Evolutionary conservation across 2,888 invertebrate species (phyloP).

Genomic region (Amphipoea oculea): DNA sequence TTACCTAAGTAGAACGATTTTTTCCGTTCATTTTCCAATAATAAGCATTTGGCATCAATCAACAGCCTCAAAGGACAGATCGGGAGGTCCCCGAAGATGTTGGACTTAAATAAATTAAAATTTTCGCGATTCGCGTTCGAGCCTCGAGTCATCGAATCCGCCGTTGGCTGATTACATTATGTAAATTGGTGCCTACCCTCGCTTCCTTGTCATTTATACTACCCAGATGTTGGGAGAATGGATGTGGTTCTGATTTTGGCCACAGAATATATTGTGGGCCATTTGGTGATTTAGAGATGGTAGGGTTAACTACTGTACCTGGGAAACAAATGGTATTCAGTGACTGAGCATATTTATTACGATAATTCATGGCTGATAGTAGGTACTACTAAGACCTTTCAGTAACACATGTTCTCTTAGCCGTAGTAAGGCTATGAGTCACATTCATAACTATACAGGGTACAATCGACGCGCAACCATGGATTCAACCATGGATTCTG

Average conservation of each 20-base stretch:
- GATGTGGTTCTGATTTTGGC: conserved; percentile 51
- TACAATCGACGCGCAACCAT: too few relatives aligned
- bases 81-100: conserved; percentile 66
- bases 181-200: conserved; percentile 80
- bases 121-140: conserved; percentile 76
- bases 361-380: neutral
- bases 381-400: neutral
- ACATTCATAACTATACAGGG: neutral
- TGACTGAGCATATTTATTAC: neutral
- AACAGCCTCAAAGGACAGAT: conserved; percentile 64
- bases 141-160: conserved; percentile 83
- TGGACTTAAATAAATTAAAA: conserved; percentile 84
- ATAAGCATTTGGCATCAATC: conserved; percentile 67
- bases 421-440: neutral
- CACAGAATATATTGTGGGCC: neutral
- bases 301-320: neutral
- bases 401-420: neutral
- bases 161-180: conserved; percentile 86
- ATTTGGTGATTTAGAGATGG: conserved; percentile 21
- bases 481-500: too few relatives aligned
- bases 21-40: conserved; percentile 62
- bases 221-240: conserved; percentile 69
- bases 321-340: neutral
- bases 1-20: conserved; percentile 52
- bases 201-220: conserved; percentile 81